phyloP scores from a whole-genome alignment of 2,888 invertebrate species.

The Campoplex nolae region DNA sequence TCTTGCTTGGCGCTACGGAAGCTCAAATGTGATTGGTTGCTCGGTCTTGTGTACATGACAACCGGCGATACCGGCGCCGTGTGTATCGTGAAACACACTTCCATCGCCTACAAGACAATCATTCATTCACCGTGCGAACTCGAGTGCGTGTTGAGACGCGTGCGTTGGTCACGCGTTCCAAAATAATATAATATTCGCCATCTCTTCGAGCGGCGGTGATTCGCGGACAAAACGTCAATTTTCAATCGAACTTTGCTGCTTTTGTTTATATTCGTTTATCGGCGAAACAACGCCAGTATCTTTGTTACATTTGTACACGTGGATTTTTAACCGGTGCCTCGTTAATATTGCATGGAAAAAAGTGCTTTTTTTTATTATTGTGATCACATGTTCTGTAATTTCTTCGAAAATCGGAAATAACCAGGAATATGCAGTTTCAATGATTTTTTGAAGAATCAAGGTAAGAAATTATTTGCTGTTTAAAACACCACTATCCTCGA shows the following conservation, averaged over 20 bases:
- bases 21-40: constrained; percentile 60
- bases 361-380: constrained; percentile 3
- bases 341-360: neutral
- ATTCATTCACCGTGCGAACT: constrained; percentile 63
- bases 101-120: constrained; percentile 48
- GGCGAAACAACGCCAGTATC: neutral
- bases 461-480: constrained; percentile 37
- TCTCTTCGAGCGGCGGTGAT: neutral
- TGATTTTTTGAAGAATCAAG: constrained; percentile 55
- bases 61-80: constrained; percentile 64
- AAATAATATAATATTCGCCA: neutral
- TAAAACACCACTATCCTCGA: neutral
- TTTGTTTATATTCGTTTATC: neutral
- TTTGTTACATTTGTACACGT: neutral
- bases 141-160: constrained; percentile 64
- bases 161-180: constrained; percentile 33
- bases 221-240: constrained; percentile 5
- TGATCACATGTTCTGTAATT: constrained; percentile 2
- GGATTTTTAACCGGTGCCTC: constrained; percentile 14
- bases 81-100: constrained; percentile 50
- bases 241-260: neutral
- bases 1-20: constrained; percentile 24
- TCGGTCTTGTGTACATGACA: constrained; percentile 66
- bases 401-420: constrained; percentile 16
- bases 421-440: constrained; percentile 62